Conservation (phyloP, 2,888 invertebrate genomes). For the Tridacna crocea region DNA sequence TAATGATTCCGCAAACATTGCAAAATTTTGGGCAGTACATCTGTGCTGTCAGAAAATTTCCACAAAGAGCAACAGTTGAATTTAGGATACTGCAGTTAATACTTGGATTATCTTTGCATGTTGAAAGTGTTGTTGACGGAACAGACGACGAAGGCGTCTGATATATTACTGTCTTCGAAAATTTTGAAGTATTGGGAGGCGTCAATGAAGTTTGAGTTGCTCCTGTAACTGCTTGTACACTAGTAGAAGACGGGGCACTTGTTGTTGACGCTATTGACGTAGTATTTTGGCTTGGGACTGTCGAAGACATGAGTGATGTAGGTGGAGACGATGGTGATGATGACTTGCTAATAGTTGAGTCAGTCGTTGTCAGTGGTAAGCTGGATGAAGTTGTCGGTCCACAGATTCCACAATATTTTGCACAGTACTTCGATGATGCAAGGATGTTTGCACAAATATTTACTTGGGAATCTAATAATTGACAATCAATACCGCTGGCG, state of each 20-base stretch:
- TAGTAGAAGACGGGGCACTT: neutral
- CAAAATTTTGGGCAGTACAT: constrained; percentile 33
- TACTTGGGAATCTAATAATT: constrained; percentile 31
- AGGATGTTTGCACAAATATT: constrained; percentile 27
- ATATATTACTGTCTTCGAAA: neutral
- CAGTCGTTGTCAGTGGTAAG: neutral
- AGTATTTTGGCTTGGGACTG: neutral
- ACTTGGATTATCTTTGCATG: constrained; percentile 28
- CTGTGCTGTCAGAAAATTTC: constrained; percentile 22
- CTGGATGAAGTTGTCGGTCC: constrained; percentile 29
- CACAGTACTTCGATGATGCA: constrained; percentile 37
- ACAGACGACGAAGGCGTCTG: neutral
- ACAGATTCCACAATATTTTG: constrained; percentile 44
- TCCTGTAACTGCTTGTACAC: neutral
- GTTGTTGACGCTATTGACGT: neutral
- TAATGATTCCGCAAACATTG: constrained; percentile 29
- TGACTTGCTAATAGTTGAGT: neutral
- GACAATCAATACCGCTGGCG: constrained; percentile 38
- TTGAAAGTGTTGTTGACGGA: neutral
- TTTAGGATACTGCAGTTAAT: constrained; percentile 30
- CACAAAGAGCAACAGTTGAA: constrained; percentile 18
- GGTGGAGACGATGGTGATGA: neutral
- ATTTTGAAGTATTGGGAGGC: neutral
- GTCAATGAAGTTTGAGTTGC: neutral
- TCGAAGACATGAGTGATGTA: neutral